Percentiles rank a stretch among this genome's conserved stretches.
These are phyloP conservation scores for Fringilla coelebs DNA, from an alignment of 2,797 vertebrate species.

Conservation along the genomic window DNA sequence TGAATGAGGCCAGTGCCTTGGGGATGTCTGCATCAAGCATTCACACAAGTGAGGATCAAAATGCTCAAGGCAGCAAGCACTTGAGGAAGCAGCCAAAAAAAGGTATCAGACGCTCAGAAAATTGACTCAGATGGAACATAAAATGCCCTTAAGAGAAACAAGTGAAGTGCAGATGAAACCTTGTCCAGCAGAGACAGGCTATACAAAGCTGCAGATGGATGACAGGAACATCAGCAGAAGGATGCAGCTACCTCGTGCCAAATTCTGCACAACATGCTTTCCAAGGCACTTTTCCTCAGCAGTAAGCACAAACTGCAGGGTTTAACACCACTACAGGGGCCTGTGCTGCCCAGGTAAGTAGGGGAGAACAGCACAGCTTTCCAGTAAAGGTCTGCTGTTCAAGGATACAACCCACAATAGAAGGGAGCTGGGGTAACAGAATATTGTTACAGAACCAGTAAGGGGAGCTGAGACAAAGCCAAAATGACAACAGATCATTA, in stretches of 20 bases:
- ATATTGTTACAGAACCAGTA: not conserved
- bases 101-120: not conserved
- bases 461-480: constrained; percentile 12
- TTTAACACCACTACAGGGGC: not conserved
- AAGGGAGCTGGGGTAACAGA: not conserved
- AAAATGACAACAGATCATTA: not conserved
- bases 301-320: not conserved
- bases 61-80: not conserved
- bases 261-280: constrained; percentile 5
- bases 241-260: constrained; percentile 4
- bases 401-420: not conserved
- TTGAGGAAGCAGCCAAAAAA: constrained; percentile 9
- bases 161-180: not conserved
- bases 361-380: not conserved
- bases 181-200: not conserved
- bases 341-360: constrained; percentile 1
- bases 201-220: constrained; percentile 14
- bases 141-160: constrained; percentile 2
- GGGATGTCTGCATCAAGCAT: not conserved
- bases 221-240: constrained; percentile 18
- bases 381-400: not conserved
- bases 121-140: constrained; percentile 8
- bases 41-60: not conserved
- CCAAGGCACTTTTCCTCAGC: constrained; percentile 15
- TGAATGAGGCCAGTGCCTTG: not conserved